Percentiles rank a stretch among this genome's conserved stretches.
Evolutionary conservation across 2,797 vertebrate species (phyloP).

Genomic region (Epinephelus coioides): DNA sequence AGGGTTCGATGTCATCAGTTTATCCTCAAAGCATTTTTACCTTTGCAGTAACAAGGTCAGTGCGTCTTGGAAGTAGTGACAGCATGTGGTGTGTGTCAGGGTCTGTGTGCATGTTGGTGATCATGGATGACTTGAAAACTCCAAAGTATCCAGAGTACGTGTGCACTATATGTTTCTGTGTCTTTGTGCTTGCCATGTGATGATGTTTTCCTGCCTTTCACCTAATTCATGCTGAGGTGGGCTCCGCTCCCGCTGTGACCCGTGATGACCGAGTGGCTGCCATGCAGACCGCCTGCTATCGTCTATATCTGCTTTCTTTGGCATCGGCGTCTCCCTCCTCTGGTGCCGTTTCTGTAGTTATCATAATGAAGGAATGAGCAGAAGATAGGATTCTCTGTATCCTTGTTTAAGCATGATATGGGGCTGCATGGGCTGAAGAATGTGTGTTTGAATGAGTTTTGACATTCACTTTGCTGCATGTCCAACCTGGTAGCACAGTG

Average conservation of each 20-base stretch:
- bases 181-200: constrained; percentile 29
- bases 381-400: constrained; percentile 75
- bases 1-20: constrained; percentile 17
- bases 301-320: constrained; percentile 53
- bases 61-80: constrained; percentile 20
- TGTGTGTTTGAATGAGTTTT: constrained; percentile 91
- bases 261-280: constrained; percentile 42
- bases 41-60: constrained; percentile 34
- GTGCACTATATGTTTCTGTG: constrained; percentile 1
- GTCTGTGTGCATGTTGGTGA: background rate
- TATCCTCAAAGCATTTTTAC: constrained; percentile 34
- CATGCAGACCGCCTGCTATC: constrained; percentile 46
- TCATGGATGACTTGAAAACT: constrained; percentile 1
- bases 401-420: constrained; percentile 87
- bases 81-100: too few relatives aligned
- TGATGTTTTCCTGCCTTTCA: constrained; percentile 27
- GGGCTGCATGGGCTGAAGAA: constrained; percentile 90
- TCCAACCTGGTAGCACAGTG: constrained; percentile 90
- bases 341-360: constrained; percentile 39
- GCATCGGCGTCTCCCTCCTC: constrained; percentile 40
- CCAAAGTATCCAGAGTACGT: background rate
- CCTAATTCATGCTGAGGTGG: constrained; percentile 32
- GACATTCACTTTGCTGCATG: constrained; percentile 95
- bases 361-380: constrained; percentile 72
- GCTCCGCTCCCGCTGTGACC: constrained; percentile 33